A percentile compares a stretch with the other conserved stretches of the same genome.
phyloP scores from a whole-genome alignment of 2,113 vertebrate genomes.

The Phyllostomus discolor region DNA sequence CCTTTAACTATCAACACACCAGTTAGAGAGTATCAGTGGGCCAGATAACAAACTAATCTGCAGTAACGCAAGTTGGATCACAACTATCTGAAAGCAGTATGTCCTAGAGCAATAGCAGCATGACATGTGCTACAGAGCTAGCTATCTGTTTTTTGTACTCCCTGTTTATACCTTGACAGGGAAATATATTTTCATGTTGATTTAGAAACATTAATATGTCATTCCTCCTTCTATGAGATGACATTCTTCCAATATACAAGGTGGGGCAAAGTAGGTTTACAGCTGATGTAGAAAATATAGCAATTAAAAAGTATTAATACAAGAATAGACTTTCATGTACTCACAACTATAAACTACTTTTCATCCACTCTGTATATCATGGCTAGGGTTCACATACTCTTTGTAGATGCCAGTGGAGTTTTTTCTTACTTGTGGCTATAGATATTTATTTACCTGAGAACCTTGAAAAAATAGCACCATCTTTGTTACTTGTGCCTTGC shows the following conservation, averaged over 20 bases:
- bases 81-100: background rate
- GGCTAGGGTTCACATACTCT: background rate
- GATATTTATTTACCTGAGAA: background rate
- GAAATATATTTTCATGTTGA: background rate
- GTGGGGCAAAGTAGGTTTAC: no score
- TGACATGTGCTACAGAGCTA: no score
- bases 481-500: background rate
- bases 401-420: background rate
- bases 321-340: no score
- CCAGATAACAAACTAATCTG: background rate
- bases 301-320: no score
- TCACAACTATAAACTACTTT: no score
- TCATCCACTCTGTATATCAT: background rate
- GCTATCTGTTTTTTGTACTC: no score
- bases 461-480: background rate
- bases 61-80: background rate
- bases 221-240: background rate
- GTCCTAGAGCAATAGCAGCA: no score
- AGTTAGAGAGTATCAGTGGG: no score
- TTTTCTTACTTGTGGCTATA: background rate
- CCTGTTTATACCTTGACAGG: background rate
- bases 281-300: no score
- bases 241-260: background rate
- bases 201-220: background rate
- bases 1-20: no score